Conservation (phyloP, 2,797 vertebrate species). For the Sandelia bainsii region DNA sequence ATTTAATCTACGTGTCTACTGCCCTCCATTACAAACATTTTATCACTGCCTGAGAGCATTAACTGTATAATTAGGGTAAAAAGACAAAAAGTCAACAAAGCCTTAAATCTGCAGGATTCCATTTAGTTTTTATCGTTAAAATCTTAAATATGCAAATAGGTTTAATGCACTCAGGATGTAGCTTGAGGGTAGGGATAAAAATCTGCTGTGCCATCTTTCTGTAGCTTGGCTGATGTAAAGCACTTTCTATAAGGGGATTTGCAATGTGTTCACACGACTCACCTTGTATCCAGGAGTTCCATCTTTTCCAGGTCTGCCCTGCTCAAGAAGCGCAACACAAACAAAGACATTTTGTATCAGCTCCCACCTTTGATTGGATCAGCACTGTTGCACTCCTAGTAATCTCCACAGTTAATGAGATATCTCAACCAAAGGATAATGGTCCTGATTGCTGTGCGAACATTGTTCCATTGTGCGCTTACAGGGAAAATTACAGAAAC, state of each 20-base stretch:
- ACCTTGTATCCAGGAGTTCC: slow-evolving; percentile 96
- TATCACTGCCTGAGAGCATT: slow-evolving; percentile 77
- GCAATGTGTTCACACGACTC: slow-evolving; percentile 63
- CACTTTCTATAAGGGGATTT: slow-evolving; percentile 77
- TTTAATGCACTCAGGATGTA: slow-evolving; percentile 77
- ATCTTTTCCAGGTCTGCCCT: slow-evolving; percentile 96
- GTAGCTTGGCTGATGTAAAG: slow-evolving; percentile 71
- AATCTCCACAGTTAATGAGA: slow-evolving; percentile 83
- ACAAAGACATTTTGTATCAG: slow-evolving; percentile 78
- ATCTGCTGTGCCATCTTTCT: slow-evolving; percentile 81
- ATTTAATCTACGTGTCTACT: slow-evolving; percentile 72
- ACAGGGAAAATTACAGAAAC: slow-evolving; percentile 78
- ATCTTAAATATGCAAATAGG: slow-evolving; percentile 83
- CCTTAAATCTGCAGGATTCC: slow-evolving; percentile 78
- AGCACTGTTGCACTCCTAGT: slow-evolving; percentile 79
- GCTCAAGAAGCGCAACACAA: slow-evolving; percentile 77
- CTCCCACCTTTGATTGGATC: slow-evolving; percentile 80
- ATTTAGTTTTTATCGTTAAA: slow-evolving; percentile 80
- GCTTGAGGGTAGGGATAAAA: slow-evolving; percentile 66
- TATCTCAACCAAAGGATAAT: slow-evolving; percentile 79
- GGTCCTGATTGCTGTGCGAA: slow-evolving; percentile 79
- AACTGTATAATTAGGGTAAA: slow-evolving; percentile 76
- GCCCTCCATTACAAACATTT: slow-evolving; percentile 77
- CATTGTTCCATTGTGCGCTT: slow-evolving; percentile 76
- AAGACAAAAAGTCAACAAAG: slow-evolving; percentile 80